Evolutionary conservation across 1,140 invertebrate species (phyloP), one percentile per base, ranked within the genome.

Genomic region (Megalopta genalis): DNA sequence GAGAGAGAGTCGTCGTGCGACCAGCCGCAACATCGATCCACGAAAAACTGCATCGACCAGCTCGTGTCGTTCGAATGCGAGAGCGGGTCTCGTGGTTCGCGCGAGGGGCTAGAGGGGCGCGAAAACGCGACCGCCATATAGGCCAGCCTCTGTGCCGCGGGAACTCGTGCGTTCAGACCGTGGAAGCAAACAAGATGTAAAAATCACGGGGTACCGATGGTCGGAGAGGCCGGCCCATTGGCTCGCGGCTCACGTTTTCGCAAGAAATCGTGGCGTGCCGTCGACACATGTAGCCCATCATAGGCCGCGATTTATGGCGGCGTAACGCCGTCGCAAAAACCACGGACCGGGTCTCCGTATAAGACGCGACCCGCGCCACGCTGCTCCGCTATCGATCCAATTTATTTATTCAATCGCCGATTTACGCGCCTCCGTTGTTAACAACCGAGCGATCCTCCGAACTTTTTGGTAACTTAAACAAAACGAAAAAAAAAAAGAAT

Each of bases 231-330:
- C 14, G 59, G 71, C 71, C 76, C 75, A 86, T 89, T 90, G 82
- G 84, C 65, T 88, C 86, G 82, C 89, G 81, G 74, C 82, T 90
- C 89, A 89, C 89, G 89, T 91, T 90, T 91, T 90, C 86, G 89
- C 88, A 90, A 90, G 88, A 90, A 91, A 91, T 79, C 86, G 87
- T 88, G 88, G 87, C 89, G 89, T 89, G 90, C 87, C 89, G 89
- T 90, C 88, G 88, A 91, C 91, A 91, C 91, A 92, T 92, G 91
- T 92, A 90, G 90, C 86, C 88, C 90, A 91, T 91, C 90, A 91
- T 91, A 91, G 90, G 84, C 78, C 85, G 84, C 89, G 88, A 92
- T 91, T 92, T 91, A 92, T 90, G 87, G 88, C 90, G 85, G 81
- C 84, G 89, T 89, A 90, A 91, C 86, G 81, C 86, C 85, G 82